A percentile compares a stretch with the other conserved stretches of the same genome.
These are phyloP conservation scores for Drosophila biarmipes DNA, from an alignment of 1,140 invertebrate genomes.

Conservation along the genomic window DNA sequence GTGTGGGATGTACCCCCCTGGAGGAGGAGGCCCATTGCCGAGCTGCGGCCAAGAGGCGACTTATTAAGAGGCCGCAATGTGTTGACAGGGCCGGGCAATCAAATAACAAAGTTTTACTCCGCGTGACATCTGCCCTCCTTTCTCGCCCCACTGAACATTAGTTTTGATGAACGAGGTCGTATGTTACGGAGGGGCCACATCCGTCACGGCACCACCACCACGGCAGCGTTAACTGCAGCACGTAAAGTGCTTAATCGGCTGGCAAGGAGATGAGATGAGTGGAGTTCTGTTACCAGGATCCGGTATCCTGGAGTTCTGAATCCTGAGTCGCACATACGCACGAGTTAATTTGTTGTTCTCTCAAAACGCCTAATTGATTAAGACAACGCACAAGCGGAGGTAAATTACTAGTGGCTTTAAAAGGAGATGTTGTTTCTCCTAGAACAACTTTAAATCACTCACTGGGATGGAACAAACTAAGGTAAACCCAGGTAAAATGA, in stretches of 20 bases:
- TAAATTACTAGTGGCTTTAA: conserved; percentile 3
- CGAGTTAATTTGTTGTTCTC: conserved; percentile 56
- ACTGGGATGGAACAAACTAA: too few relatives aligned
- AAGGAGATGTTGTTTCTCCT: background rate
- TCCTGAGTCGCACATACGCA: conserved; percentile 39
- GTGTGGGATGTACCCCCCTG: background rate
- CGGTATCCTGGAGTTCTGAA: background rate
- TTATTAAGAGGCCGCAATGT: conserved; percentile 46
- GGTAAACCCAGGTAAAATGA: too few relatives aligned
- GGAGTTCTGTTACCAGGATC: background rate
- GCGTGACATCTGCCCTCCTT: conserved; percentile 4
- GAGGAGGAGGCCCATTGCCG: background rate
- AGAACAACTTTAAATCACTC: background rate
- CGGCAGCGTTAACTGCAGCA: conserved; percentile 60
- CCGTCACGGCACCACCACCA: conserved; percentile 21
- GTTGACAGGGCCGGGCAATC: conserved; percentile 53
- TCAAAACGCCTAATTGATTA: conserved; percentile 71
- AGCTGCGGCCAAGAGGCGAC: conserved; percentile 18
- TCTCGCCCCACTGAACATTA: conserved; percentile 39
- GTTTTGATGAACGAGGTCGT: conserved; percentile 31
- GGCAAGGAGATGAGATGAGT: conserved; percentile 46
- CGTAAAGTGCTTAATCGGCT: conserved; percentile 69
- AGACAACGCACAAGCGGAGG: conserved; percentile 26
- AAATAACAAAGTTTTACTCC: conserved; percentile 67
- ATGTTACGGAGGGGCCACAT: conserved; percentile 26